Percentiles rank a stretch among this genome's conserved stretches.
These are phyloP conservation scores for Labia minor DNA, from an alignment of 2,888 invertebrate genomes.

Conservation along the genomic window DNA sequence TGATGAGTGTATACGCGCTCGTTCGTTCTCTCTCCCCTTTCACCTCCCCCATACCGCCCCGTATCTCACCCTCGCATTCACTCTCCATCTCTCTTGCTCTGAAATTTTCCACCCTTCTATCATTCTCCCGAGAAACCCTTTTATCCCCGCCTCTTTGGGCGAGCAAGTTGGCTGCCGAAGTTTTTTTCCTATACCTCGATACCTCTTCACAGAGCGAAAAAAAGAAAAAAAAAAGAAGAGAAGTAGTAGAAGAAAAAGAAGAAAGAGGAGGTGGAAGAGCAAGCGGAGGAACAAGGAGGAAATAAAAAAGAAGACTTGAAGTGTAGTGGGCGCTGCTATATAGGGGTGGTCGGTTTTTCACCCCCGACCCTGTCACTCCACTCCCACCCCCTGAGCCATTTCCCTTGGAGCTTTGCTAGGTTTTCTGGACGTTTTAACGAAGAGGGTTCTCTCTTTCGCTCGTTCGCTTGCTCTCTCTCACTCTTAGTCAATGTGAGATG, in stretches of 20 bases:
- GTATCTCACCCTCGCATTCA: neutral
- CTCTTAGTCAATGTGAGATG: neutral
- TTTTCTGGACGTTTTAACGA: slow-evolving; percentile 13
- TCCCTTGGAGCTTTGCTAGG: neutral
- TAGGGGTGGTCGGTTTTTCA: slow-evolving; percentile 8
- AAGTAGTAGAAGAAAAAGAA: neutral
- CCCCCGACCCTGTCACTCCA: neutral
- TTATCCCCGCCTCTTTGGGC: neutral
- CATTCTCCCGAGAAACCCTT: neutral
- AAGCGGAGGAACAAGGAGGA: slow-evolving; percentile 1
- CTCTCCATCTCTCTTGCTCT: neutral
- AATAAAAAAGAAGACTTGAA: slow-evolving; percentile 2
- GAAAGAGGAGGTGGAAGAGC: too few relatives aligned
- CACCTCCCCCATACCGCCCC: too few relatives aligned
- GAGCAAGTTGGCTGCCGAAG: slow-evolving; percentile 13
- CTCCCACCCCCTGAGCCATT: neutral
- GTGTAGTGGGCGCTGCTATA: neutral
- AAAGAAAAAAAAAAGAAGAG: neutral
- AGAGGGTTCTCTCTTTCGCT: neutral
- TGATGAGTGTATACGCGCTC: slow-evolving; percentile 1
- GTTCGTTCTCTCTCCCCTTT: too few relatives aligned
- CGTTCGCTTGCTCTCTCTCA: neutral
- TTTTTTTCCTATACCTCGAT: neutral
- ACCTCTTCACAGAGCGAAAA: neutral
- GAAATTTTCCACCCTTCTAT: slow-evolving; percentile 13